Conservation (phyloP, 2,888 invertebrate species). For the Polyommatus iphigenia region DNA sequence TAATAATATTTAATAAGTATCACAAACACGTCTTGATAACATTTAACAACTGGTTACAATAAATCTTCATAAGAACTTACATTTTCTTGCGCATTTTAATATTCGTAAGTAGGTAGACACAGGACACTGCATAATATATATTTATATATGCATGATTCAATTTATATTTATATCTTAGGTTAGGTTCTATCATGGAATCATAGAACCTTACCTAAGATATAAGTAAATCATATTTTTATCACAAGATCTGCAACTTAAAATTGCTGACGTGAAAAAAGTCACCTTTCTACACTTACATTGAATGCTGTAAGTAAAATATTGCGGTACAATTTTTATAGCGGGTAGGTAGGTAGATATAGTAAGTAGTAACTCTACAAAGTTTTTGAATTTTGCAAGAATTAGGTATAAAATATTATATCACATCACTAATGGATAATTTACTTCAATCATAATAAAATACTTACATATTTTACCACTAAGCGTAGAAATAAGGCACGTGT, state of each 20-base stretch:
- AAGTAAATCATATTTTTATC: slow-evolving; percentile 4
- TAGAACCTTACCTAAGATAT: neutral
- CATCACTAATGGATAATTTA: neutral
- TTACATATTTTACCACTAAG: neutral
- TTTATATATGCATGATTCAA: neutral
- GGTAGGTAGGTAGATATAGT: neutral
- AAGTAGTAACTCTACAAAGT: neutral
- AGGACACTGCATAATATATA: neutral
- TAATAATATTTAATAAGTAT: neutral
- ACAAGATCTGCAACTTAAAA: neutral
- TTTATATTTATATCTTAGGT: too few relatives aligned
- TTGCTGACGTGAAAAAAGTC: neutral
- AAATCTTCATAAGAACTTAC: neutral
- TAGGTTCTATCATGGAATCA: neutral
- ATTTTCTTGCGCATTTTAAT: neutral
- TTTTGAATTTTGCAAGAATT: neutral
- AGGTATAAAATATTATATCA: neutral
- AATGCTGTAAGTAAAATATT: neutral
- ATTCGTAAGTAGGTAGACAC: neutral
- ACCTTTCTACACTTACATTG: neutral
- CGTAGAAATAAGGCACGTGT: slow-evolving; percentile 28
- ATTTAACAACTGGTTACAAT: neutral
- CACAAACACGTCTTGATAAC: neutral
- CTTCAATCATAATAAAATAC: neutral
- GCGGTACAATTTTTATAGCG: neutral